Evolutionary conservation across 2,888 invertebrate species (phyloP).

Genomic region (Phragmatobia fuliginosa): DNA sequence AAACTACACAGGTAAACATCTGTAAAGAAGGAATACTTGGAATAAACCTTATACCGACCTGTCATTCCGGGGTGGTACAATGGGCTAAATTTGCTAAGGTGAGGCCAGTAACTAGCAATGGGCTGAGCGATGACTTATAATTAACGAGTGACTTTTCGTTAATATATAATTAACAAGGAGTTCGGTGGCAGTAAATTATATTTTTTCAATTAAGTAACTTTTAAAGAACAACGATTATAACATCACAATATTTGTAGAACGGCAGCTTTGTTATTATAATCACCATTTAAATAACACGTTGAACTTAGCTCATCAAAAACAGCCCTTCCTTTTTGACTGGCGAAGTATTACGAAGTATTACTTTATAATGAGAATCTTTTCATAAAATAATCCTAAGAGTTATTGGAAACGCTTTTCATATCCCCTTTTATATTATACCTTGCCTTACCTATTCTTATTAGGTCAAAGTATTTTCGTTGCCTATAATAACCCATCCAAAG

Average conservation of each 20-base stretch:
- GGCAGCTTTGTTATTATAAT: neutral
- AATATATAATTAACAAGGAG: no score
- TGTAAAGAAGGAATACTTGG: no score
- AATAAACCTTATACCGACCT: no score
- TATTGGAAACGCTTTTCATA: neutral
- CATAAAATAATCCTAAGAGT: neutral
- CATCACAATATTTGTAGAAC: neutral
- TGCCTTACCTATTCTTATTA: neutral
- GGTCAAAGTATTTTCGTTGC: neutral
- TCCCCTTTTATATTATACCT: neutral
- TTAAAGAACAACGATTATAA: neutral
- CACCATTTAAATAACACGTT: neutral
- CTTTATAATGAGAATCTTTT: neutral
- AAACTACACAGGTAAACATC: no score
- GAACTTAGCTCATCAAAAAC: neutral
- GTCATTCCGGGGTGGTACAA: no score
- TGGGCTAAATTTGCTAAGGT: no score
- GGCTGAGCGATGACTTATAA: no score
- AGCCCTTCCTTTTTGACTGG: neutral
- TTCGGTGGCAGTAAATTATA: no score
- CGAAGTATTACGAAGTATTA: neutral
- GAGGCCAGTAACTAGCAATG: no score
- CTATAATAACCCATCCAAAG: neutral
- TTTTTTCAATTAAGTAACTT: no score
- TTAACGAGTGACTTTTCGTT: no score